Base-by-base conservation (phyloP, 2,888 invertebrate species). In the Leptopilina myrica region DNA sequence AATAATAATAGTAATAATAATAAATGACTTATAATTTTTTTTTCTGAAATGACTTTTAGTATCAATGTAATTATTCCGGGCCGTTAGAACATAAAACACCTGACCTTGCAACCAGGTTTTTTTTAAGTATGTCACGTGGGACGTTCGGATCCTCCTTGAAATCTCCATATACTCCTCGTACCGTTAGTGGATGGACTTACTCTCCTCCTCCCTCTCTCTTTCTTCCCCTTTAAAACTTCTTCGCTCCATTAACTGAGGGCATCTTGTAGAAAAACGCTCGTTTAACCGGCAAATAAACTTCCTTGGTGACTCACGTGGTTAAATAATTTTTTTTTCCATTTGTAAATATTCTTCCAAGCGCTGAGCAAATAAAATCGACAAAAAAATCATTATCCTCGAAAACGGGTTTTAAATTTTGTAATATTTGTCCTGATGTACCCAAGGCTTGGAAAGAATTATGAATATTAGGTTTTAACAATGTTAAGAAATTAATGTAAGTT, bases 121-220 rank as follows among this genome's bases (percentile, higher is more conserved):
- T 49, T 67, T 49, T 69, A 78, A 78, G 78, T 78, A 40, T 78
- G 78, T 78, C 78, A 76, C 56, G 56, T 53, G 76, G 76, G 75
- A 78, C 69, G 64, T n/a, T 40, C 14, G 53, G 49, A 20, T 49
- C 69, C 49, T 69, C 53, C 26, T 40, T 26, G 64, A 33, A 26
- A 64, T 73, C 73, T 15, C 26, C 73, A 73, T 73, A 73, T 73
- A 73, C 73, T 73, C 73, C 33, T 73, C 56, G 73, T 73, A 73
- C 73, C 73, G 73, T 73, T 73, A 73, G 56, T 56, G 56, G 73
- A n/a, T 33, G n/a, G 56, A 67, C 67, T 67, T 53, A 12, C 9
- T 12, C 12, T 69, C 46, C 20, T 12, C 69, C 26, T n/a, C n/a
- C 26, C 69, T 14, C 33, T 33, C 33, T 33, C 33, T 33, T 20